phyloP scores from a whole-genome alignment of 2,888 invertebrate genomes.

The Himalopsyche anomala region DNA sequence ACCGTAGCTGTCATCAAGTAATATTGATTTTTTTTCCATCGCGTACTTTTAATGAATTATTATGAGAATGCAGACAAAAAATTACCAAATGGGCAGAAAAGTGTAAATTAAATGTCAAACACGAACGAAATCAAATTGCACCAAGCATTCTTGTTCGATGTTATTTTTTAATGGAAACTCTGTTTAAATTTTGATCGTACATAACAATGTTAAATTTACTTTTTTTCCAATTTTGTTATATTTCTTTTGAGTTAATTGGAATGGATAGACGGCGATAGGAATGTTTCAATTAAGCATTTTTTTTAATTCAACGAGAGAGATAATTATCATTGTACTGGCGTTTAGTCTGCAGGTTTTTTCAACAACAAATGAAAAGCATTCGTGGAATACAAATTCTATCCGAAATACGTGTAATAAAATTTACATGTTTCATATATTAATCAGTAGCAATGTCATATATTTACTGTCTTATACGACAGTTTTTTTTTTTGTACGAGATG shows the following conservation, averaged over 20 bases:
- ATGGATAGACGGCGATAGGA: neutral
- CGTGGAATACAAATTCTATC: neutral
- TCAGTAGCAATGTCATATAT: neutral
- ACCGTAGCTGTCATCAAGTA: neutral
- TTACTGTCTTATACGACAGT: no score
- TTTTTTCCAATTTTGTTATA: neutral
- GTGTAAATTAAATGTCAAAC: constrained; percentile 34
- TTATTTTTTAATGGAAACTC: neutral
- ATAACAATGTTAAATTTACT: neutral
- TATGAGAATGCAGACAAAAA: neutral
- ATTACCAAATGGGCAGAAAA: neutral
- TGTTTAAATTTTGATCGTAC: neutral
- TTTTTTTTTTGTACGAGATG: no score
- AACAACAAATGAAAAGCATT: neutral
- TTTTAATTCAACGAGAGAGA: neutral
- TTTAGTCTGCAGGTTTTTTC: neutral
- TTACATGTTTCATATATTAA: neutral
- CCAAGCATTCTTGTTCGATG: neutral
- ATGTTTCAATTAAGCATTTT: constrained; percentile 7
- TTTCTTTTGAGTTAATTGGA: neutral
- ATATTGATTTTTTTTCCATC: neutral
- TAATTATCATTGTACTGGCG: neutral
- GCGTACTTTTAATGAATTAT: neutral
- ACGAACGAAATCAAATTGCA: neutral
- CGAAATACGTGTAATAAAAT: neutral